These are phyloP conservation scores for Saimiri boliviensis DNA, from an alignment of 2,113 vertebrate genomes.

Conservation along the genomic window DNA sequence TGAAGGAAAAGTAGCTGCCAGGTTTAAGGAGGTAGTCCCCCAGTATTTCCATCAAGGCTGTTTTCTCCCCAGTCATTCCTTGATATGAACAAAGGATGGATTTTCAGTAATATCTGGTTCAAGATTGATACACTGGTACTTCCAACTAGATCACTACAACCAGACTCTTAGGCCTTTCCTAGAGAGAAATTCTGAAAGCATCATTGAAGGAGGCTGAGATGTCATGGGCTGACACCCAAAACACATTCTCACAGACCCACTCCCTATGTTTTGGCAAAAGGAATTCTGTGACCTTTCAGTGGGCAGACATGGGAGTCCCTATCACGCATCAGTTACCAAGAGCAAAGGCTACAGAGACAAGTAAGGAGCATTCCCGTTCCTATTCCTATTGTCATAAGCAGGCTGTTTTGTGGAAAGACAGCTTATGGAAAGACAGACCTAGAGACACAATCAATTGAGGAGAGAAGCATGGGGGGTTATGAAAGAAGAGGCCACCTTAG, in stretches of 20 bases:
- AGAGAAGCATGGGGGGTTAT: not conserved
- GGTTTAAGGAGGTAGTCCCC: not conserved
- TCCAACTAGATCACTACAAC: not conserved
- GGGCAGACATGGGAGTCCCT: not conserved
- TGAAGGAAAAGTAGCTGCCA: not conserved
- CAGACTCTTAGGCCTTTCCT: not conserved
- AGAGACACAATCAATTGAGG: accelerated
- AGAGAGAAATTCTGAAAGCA: not conserved
- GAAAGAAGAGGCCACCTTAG: not conserved
- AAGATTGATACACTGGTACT: not conserved
- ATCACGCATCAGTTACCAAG: not conserved
- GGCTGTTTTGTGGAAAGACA: not conserved
- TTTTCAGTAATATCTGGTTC: not conserved
- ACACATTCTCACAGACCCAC: not conserved
- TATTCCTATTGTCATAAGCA: not conserved
- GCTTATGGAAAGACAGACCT: not conserved
- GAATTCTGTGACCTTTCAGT: not conserved
- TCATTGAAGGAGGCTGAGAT: not conserved
- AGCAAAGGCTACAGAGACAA: not conserved
- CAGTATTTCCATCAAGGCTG: not conserved
- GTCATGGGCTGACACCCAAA: not conserved
- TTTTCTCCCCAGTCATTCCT: not conserved
- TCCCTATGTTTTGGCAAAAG: not conserved
- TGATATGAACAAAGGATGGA: not conserved
- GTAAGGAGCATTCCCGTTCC: not conserved